Base-by-base conservation (phyloP, 2,888 invertebrate species). In the Nasonia oneida region DNA sequence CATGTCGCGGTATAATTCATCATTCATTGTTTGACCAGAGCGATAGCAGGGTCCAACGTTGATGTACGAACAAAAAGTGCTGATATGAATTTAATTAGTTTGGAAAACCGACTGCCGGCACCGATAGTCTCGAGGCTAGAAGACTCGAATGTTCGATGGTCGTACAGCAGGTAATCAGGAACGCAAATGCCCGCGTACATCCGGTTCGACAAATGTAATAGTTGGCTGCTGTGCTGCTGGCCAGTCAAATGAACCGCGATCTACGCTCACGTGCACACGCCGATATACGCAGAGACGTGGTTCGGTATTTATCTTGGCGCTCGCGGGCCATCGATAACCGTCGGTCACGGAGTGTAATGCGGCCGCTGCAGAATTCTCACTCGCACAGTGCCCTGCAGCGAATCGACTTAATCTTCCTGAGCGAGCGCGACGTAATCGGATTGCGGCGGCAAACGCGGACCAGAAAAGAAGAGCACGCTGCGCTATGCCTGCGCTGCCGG, bases 241-340 rank as follows among this genome's bases (percentile, higher is more conserved):
- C 4, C 37, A 37, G 37, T 37, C 37, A 5, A 39, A 71, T 18
- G 2, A 39, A 18, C 23, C 64, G 23, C 64, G n/a, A 64, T 4
- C n/a, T n/a, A 1, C n/a, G 61, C 6, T 6, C 42, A 42, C 6
- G 6, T 42, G 10, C 6, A 42, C 42, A 4, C 12, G 29, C 14
- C 10, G 42, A 47, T 18, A 42, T 42, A 29, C 29, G 37, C 42
- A 42, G 42, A n/a, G 23, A 10, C 42, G 42, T 8, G n/a, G 42
- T 39, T 73, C 42, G 42, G 42, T 42, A 73, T 73, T 73, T 73
- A 39, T 73, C 67, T 70, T 70, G 67, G 67, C 29, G 67, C 67
- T 70, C 23, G 23, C 23, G 23, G 23, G 23, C 23, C 23, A 23
- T 23, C 73, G 73, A 73, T 73, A 37, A 73, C 42, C 73, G 39